Base-by-base conservation (phyloP, 53 echinoderm and acorn worm species). In the Patiria pectinifera region DNA sequence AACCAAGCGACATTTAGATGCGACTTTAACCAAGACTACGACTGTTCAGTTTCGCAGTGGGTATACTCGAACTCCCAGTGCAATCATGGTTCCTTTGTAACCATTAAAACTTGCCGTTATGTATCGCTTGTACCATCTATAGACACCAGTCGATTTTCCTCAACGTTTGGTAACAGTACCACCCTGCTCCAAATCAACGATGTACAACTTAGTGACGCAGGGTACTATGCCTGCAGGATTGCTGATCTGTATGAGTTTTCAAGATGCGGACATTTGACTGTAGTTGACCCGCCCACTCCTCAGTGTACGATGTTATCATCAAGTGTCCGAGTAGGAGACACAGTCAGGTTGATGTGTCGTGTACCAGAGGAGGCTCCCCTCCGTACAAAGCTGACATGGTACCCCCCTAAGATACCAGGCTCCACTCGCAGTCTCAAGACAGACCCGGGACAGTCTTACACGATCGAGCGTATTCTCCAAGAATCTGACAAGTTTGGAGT, bases 241-340 rank as follows among this genome's bases (percentile, higher is more conserved):
- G 3, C 87, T 19, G 22, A 23, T 26, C 24, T 0, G 59, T 9
- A 85, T n/a, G 43, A n/a, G 76, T 4, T 75, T 87, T 76, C 87
- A 87, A 87, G 46, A 13, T 87, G 87, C 58, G 87, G n/a, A 53
- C 23, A 53, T 59, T 87, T 87, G 76, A 53, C 23, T 21, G 76
- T 87, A 59, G 76, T 87, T 14, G 44, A 87, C 16, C 75, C 76
- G 59, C 87, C 87, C 24, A 87, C 75, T 87, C 87, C 87, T 6
- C 48, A n/a, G 18, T 87, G 87, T 58, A 75, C 59, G 25, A 58
- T 59, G 21, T 85, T 46, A 85, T 46, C 85, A 9, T 13, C 49
- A 58, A 35, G 24, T 14, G 23, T 71, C 12, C 1, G 11, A 59
- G 74, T 87, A 14, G 87, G 58, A 76, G 44, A 87, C 19, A 23